phyloP scores from a whole-genome alignment of 2,888 invertebrate species.

The Smittia sp. region DNA sequence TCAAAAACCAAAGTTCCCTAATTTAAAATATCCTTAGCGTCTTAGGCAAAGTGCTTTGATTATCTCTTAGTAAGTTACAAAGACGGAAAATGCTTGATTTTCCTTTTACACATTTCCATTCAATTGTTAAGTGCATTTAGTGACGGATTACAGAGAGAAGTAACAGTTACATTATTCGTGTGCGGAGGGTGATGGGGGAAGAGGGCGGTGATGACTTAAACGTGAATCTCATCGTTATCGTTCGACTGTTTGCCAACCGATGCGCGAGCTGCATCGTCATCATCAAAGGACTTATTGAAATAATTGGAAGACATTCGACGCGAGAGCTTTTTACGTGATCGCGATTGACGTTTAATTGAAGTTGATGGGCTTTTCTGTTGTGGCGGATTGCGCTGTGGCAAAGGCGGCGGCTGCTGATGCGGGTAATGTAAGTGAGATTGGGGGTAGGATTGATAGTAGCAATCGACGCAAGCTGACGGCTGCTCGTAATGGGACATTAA shows the following conservation, averaged over 20 bases:
- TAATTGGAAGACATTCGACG: conserved; percentile 46
- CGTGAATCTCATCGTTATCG: conserved; percentile 60
- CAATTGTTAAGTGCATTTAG: conserved; percentile 15
- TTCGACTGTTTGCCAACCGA: conserved; percentile 46
- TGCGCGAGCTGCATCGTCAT: conserved; percentile 44
- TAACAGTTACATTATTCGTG: neutral
- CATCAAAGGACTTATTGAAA: conserved; percentile 51
- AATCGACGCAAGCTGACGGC: conserved; percentile 40
- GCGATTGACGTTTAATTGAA: conserved; percentile 55
- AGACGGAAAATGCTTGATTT: neutral
- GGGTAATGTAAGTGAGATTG: conserved; percentile 21
- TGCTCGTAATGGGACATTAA: conserved; percentile 39
- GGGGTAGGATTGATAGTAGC: conserved; percentile 39
- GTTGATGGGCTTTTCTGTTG: conserved; percentile 23
- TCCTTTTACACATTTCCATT: neutral
- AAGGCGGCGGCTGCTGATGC: conserved; percentile 35
- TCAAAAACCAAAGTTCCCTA: neutral
- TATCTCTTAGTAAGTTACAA: neutral
- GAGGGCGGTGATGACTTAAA: conserved; percentile 51
- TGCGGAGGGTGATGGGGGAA: neutral
- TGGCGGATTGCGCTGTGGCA: conserved; percentile 36
- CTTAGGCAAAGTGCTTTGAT: neutral
- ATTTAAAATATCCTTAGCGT: neutral
- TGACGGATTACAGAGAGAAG: conserved; percentile 4
- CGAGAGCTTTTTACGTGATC: conserved; percentile 59